These are phyloP conservation scores for Diplodus puntazzo DNA, from an alignment of 2,797 vertebrate species.

Conservation along the genomic window DNA sequence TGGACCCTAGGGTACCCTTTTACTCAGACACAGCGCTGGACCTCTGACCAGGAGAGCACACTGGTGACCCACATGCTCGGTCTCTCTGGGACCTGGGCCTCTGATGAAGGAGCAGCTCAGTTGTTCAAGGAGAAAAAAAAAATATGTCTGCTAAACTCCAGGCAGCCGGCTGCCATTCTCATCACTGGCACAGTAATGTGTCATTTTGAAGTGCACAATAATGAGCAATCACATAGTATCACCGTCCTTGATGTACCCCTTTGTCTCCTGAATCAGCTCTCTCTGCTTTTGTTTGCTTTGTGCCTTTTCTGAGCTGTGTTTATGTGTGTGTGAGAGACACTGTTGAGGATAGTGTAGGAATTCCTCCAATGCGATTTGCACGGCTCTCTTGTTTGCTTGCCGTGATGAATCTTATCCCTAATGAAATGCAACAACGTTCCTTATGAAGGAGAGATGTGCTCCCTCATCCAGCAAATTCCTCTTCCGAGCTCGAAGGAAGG, in stretches of 20 bases:
- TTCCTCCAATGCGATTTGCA: conserved; percentile 79
- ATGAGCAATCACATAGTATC: conserved; percentile 74
- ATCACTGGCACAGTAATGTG: conserved; percentile 58
- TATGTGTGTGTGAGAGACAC: conserved; percentile 33
- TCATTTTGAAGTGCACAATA: conserved; percentile 72
- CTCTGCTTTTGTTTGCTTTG: conserved; percentile 73
- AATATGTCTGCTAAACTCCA: conserved; percentile 52
- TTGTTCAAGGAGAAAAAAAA: conserved; percentile 42
- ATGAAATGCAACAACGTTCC: conserved; percentile 84
- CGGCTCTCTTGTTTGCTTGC: conserved; percentile 77
- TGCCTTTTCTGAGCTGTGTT: conserved; percentile 56
- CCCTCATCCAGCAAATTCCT: conserved; percentile 81
- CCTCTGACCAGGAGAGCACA: conserved; percentile 53
- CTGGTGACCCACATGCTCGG: conserved; percentile 29
- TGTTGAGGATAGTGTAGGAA: conserved; percentile 56
- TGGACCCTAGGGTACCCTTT: conserved; percentile 60
- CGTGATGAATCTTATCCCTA: conserved; percentile 84
- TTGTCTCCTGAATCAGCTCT: conserved; percentile 74
- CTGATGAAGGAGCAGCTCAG: conserved; percentile 7
- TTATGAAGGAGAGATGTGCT: conserved; percentile 80
- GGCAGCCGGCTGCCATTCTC: conserved; percentile 51
- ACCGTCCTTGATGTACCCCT: conserved; percentile 66
- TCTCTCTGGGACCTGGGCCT: conserved; percentile 46
- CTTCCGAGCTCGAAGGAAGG: conserved; percentile 57
- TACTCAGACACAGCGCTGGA: conserved; percentile 48